Percentiles rank a stretch among this genome's conserved stretches.
Conservation (phyloP, 1,140 invertebrate species). For the Drosophila pseudoananassae region DNA sequence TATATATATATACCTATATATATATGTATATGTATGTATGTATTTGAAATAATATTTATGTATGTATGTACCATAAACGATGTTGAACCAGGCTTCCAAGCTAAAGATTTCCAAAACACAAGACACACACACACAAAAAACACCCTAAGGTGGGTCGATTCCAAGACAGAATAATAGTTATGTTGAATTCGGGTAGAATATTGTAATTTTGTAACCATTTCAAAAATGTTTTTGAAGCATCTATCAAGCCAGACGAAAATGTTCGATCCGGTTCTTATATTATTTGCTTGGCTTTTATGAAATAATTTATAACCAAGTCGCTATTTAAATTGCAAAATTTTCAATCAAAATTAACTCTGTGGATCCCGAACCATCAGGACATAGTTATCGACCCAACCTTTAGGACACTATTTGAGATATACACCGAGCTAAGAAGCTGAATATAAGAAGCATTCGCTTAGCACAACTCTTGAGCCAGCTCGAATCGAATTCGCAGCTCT, state of each 20-base stretch:
- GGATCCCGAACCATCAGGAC: background rate
- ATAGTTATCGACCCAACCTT: conserved; percentile 4
- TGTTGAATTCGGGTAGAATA: too few relatives aligned
- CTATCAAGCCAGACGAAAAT: background rate
- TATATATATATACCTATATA: conserved; percentile 68
- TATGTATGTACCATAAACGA: conserved; percentile 75
- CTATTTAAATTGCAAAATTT: background rate
- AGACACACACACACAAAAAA: conserved; percentile 30
- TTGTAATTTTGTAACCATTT: too few relatives aligned
- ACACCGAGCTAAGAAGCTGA: conserved; percentile 60
- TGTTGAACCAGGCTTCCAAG: conserved; percentile 79
- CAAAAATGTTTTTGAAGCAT: background rate
- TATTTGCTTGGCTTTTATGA: background rate
- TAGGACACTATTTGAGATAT: conserved; percentile 10
- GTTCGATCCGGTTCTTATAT: background rate
- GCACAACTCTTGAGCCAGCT: conserved; percentile 43
- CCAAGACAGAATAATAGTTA: background rate
- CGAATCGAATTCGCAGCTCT: conserved; percentile 70
- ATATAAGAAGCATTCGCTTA: conserved; percentile 64
- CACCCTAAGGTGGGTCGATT: conserved; percentile 16
- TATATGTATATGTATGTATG: conserved; percentile 66
- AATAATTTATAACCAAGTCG: background rate
- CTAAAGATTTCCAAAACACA: conserved; percentile 59
- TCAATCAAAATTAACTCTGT: background rate
- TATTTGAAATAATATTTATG: conserved; percentile 75